Conservation (phyloP, 2,113 vertebrate species). For the Xenotilapia caudafasciata region DNA sequence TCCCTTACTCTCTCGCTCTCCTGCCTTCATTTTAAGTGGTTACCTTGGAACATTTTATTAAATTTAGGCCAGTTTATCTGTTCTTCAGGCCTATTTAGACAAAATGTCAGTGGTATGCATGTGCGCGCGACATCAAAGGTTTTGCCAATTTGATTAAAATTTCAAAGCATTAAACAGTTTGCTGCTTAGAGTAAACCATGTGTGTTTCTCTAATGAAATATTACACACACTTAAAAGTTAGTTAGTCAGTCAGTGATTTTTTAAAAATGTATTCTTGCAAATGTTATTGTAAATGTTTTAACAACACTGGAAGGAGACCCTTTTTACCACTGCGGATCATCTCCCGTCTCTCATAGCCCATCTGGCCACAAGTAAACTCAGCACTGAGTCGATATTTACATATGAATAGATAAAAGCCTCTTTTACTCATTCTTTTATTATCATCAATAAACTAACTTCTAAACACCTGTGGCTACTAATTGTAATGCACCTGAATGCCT, state of each 20-base stretch:
- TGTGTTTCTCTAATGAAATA: background rate
- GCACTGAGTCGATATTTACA: background rate
- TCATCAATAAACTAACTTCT: background rate
- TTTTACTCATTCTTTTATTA: background rate
- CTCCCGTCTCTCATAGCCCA: background rate
- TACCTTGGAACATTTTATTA: background rate
- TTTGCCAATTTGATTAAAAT: background rate
- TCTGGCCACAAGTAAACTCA: background rate
- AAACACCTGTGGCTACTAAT: background rate
- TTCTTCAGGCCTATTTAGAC: background rate
- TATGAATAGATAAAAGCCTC: background rate
- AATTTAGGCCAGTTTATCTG: background rate
- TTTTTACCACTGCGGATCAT: background rate
- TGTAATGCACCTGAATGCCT: background rate
- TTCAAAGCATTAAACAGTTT: background rate
- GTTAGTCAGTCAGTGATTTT: background rate
- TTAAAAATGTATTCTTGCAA: background rate
- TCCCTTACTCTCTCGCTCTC: background rate
- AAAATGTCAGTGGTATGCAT: background rate
- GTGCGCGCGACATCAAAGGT: background rate
- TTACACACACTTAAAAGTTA: background rate
- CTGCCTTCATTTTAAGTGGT: background rate
- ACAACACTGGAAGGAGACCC: background rate
- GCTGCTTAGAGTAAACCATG: background rate
- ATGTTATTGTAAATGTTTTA: background rate